These are phyloP conservation scores for Cydia strobilella DNA, from an alignment of 1,140 invertebrate genomes.

Conservation along the genomic window DNA sequence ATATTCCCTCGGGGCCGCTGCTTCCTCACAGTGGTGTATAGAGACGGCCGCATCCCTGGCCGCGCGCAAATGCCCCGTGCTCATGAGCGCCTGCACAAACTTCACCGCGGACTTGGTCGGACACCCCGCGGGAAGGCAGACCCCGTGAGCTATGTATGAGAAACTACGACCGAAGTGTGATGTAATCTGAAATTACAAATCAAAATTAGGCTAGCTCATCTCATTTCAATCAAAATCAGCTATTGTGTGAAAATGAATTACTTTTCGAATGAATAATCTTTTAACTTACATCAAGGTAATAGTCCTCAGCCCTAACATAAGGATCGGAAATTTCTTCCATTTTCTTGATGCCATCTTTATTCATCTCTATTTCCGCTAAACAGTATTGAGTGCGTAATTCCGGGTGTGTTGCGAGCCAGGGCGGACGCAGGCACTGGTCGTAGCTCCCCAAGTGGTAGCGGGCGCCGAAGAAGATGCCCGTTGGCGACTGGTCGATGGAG, in stretches of 20 bases:
- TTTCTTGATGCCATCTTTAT: neutral
- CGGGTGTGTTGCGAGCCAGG: constrained; percentile 54
- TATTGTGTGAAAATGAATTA: no score
- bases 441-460: constrained; percentile 81
- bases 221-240: no score
- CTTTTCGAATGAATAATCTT: neutral
- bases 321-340: constrained; percentile 31
- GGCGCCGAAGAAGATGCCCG: constrained; percentile 78
- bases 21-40: constrained; percentile 27
- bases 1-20: constrained; percentile 2
- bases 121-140: constrained; percentile 45
- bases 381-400: constrained; percentile 77
- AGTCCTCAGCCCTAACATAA: constrained; percentile 2
- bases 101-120: constrained; percentile 33
- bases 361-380: constrained; percentile 58
- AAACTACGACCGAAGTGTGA: constrained; percentile 38
- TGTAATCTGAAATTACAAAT: constrained; percentile 14
- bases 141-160: constrained; percentile 39
- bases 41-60: neutral
- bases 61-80: constrained; percentile 28
- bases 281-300: constrained; percentile 45
- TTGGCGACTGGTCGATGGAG: constrained; percentile 75
- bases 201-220: neutral
- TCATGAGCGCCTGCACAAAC: constrained; percentile 36
- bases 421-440: constrained; percentile 78